Evolutionary conservation across 2,888 invertebrate genomes (phyloP).

Genomic region (Pinctada fucata): DNA sequence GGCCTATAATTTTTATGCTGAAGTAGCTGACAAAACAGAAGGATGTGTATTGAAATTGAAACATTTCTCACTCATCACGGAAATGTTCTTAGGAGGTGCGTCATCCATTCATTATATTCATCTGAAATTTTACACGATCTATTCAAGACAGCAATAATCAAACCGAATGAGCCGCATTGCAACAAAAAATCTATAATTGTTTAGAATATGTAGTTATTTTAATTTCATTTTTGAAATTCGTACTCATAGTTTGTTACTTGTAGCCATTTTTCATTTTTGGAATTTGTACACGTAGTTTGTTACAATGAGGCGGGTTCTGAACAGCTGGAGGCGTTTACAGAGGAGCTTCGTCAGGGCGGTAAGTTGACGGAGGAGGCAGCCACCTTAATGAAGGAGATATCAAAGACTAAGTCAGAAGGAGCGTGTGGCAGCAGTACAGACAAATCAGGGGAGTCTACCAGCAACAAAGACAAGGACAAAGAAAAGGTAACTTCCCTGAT

Average conservation of each 20-base stretch:
- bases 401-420: conserved; percentile 11
- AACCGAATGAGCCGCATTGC: too few relatives aligned
- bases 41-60: conserved; percentile 67
- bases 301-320: conserved; percentile 61
- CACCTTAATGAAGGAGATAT: conserved; percentile 58
- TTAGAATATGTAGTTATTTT: too few relatives aligned
- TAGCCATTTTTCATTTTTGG: too few relatives aligned
- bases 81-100: conserved; percentile 74
- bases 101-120: not conserved
- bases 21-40: conserved; percentile 66
- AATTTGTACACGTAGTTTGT: conserved; percentile 55
- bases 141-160: not conserved
- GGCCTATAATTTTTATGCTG: conserved; percentile 62
- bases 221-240: too few relatives aligned
- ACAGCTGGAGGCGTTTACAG: conserved; percentile 63
- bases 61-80: conserved; percentile 70
- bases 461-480: too few relatives aligned
- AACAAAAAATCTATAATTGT: too few relatives aligned
- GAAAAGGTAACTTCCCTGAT: too few relatives aligned
- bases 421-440: not conserved
- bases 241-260: too few relatives aligned
- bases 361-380: conserved; percentile 64
- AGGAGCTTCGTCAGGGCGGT: conserved; percentile 64
- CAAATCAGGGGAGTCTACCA: too few relatives aligned
- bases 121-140: not conserved